These are phyloP conservation scores for Hyperopisus bebe DNA, from an alignment of 2,113 vertebrate genomes.

Conservation along the genomic window DNA sequence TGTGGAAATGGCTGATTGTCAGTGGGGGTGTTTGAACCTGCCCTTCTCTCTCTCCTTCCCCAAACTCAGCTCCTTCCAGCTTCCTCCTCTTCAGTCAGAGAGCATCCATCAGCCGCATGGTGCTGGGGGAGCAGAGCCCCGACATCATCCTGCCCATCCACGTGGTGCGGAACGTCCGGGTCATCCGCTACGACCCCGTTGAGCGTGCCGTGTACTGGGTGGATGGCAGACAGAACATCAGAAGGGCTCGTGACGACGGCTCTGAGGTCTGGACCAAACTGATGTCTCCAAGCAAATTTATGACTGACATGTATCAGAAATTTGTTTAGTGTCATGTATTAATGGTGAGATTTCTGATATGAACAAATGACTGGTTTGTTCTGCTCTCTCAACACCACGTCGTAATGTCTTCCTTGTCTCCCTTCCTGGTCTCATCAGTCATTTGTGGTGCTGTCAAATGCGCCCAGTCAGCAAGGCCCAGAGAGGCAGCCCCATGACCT, in stretches of 20 bases:
- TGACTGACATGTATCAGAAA: not conserved
- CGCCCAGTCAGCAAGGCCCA: slow-evolving; percentile 53
- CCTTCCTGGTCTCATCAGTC: slow-evolving; percentile 52
- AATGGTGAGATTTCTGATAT: not conserved
- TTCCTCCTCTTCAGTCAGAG: slow-evolving; percentile 93
- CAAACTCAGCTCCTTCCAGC: slow-evolving; percentile 70
- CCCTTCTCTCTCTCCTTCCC: not conserved
- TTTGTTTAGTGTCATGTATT: not conserved
- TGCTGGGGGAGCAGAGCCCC: slow-evolving; percentile 85
- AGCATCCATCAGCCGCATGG: slow-evolving; percentile 84
- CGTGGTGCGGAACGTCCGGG: slow-evolving; percentile 74
- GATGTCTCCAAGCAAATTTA: not conserved
- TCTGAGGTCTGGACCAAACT: slow-evolving; percentile 63
- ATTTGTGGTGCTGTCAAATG: slow-evolving; percentile 64
- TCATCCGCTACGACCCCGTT: slow-evolving; percentile 79
- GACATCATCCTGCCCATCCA: slow-evolving; percentile 89
- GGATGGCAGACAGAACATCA: slow-evolving; percentile 83
- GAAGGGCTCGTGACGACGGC: slow-evolving; percentile 80
- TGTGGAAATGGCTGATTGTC: not conserved
- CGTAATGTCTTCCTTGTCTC: not conserved
- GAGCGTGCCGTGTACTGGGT: slow-evolving; percentile 87
- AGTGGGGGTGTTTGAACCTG: not conserved
- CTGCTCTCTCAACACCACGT: not conserved
- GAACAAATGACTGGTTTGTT: not conserved
- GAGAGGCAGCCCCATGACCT: slow-evolving; percentile 85